Percentiles rank a stretch among this genome's conserved stretches.
These are phyloP conservation scores for Ancistrus triradiatus DNA, from an alignment of 2,113 vertebrate genomes.

Conservation along the genomic window DNA sequence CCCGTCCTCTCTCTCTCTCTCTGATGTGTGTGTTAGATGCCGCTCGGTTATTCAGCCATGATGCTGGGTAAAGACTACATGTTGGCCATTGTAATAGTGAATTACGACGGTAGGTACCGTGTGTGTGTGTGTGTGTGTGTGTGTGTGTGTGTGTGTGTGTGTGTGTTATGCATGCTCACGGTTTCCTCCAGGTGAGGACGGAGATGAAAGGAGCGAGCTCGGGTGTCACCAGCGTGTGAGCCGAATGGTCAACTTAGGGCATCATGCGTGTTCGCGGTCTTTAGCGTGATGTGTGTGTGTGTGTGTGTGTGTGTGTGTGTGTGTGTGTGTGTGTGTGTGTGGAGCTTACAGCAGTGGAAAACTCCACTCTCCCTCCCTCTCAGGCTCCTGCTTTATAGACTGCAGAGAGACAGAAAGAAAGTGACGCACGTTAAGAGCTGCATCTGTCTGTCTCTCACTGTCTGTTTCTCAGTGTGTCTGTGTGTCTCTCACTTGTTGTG, in stretches of 20 bases:
- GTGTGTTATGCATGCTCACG: conserved; percentile 23
- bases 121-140: conserved; percentile 20
- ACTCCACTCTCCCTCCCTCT: conserved; percentile 31
- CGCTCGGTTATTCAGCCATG: conserved; percentile 59
- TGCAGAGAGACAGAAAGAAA: conserved; percentile 14
- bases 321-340: conserved; percentile 18
- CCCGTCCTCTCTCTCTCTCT: conserved; percentile 51
- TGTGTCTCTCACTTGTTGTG: no score
- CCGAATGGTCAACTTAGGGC: conserved; percentile 37
- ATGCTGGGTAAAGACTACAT: conserved; percentile 72
- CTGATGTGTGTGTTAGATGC: conserved; percentile 48
- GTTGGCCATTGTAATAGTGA: conserved; percentile 74
- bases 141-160: conserved; percentile 23
- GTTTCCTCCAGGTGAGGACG: conserved; percentile 6
- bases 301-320: conserved; percentile 9
- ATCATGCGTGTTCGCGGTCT: conserved; percentile 22
- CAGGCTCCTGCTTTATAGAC: conserved; percentile 26
- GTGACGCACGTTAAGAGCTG: conserved; percentile 11
- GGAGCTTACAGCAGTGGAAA: conserved; percentile 19
- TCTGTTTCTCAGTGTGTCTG: conserved; percentile 3
- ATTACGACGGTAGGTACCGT: conserved; percentile 66
- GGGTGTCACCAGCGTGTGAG: conserved; percentile 23
- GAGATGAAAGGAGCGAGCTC: not conserved
- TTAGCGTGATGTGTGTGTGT: conserved; percentile 4
- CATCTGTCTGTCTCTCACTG: not conserved